Evolutionary conservation across 2,888 invertebrate species (phyloP).

Genomic region (Phorcus lineatus): DNA sequence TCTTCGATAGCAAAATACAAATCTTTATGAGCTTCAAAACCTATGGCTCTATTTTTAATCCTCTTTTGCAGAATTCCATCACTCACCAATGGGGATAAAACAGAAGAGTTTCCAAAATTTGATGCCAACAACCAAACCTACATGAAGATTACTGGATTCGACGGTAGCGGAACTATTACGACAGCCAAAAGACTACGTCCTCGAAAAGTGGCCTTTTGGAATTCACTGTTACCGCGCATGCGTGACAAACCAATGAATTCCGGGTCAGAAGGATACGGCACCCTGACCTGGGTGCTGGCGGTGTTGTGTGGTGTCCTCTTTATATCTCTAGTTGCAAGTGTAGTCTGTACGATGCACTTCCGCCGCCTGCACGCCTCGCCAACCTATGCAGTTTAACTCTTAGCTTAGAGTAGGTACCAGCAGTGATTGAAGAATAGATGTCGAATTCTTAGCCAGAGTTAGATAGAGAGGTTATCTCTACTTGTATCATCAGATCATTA

Average conservation of each 20-base stretch:
- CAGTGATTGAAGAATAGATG: too few species aligned
- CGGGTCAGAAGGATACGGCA: background rate
- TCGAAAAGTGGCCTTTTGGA: constrained; percentile 40
- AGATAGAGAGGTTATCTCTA: too few species aligned
- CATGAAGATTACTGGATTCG: constrained; percentile 31
- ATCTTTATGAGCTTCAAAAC: too few species aligned
- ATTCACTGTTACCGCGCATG: constrained; percentile 33
- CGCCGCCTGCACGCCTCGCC: background rate
- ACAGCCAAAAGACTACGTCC: constrained; percentile 32
- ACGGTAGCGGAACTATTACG: constrained; percentile 25
- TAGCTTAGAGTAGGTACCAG: too few species aligned
- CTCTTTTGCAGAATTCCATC: background rate
- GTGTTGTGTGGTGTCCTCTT: background rate
- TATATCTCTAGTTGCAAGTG: background rate
- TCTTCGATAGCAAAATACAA: too few species aligned
- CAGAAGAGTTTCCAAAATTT: background rate
- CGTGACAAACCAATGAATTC: background rate
- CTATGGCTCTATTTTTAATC: background rate
- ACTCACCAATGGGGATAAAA: background rate
- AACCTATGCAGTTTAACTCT: constrained; percentile 1
- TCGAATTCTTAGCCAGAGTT: too few species aligned
- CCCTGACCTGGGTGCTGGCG: constrained; percentile 4
- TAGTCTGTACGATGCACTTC: background rate
- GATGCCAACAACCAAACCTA: constrained; percentile 26
- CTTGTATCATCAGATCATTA: too few species aligned